Conservation (phyloP, 2,888 invertebrate genomes). For the Eupithecia tripunctaria region DNA sequence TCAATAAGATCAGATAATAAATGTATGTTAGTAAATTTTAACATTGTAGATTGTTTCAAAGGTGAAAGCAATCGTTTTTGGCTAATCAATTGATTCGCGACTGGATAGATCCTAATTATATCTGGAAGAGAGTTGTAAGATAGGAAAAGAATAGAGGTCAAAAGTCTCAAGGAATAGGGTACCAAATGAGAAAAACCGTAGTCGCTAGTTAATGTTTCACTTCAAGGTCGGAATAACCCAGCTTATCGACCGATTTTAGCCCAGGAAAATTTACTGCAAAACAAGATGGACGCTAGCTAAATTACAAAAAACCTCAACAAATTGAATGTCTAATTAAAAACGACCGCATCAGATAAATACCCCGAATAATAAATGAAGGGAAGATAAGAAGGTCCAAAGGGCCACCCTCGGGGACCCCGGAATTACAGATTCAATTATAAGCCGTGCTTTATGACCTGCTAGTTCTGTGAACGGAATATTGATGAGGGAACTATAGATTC, state of each 20-base stretch:
- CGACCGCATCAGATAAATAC: constrained; percentile 33
- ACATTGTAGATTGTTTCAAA: no score
- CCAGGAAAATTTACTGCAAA: not conserved
- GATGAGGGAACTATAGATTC: constrained; percentile 25
- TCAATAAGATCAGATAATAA: no score
- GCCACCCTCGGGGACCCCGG: constrained; percentile 23
- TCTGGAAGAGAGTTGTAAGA: not conserved
- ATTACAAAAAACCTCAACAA: constrained; percentile 21
- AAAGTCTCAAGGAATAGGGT: not conserved
- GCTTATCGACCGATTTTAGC: not conserved
- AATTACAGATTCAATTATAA: constrained; percentile 48
- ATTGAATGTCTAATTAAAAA: constrained; percentile 33
- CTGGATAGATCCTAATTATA: no score
- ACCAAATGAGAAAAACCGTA: not conserved
- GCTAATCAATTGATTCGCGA: no score
- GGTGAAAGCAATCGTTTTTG: no score
- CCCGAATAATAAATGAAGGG: constrained; percentile 36
- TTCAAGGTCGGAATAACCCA: no score
- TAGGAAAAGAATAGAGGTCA: not conserved
- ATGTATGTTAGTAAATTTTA: no score
- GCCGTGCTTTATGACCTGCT: constrained; percentile 43
- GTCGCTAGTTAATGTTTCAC: not conserved
- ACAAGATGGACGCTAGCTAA: constrained; percentile 2
- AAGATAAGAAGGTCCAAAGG: constrained; percentile 33
- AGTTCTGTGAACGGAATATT: constrained; percentile 45